Conservation (phyloP, 2,888 invertebrate species). For the Mechanitis messenoides region DNA sequence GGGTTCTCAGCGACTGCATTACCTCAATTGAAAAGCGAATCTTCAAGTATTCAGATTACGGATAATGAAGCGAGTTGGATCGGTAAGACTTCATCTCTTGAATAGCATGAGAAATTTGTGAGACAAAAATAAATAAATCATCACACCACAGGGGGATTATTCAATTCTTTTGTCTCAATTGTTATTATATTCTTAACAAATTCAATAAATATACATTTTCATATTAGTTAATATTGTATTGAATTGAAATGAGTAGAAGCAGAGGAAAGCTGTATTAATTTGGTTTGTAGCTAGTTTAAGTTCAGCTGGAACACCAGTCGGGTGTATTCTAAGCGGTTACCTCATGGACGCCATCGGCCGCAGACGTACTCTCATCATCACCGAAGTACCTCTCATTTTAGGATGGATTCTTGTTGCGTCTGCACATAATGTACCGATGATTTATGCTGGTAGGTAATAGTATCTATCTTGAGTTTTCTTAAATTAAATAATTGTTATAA, state of each 20-base stretch:
- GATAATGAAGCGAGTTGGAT: slow-evolving; percentile 80
- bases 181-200: too few species aligned
- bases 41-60: slow-evolving; percentile 73
- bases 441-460: slow-evolving; percentile 74
- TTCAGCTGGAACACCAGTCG: slow-evolving; percentile 81
- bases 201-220: too few species aligned
- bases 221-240: background rate
- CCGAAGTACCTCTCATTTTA: slow-evolving; percentile 80
- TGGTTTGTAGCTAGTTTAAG: slow-evolving; percentile 78
- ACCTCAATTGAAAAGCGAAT: slow-evolving; percentile 73
- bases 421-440: slow-evolving; percentile 77
- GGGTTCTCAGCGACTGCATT: slow-evolving; percentile 82
- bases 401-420: slow-evolving; percentile 81
- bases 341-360: slow-evolving; percentile 83
- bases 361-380: slow-evolving; percentile 78
- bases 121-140: too few species aligned
- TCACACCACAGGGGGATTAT: too few species aligned
- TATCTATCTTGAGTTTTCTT: background rate
- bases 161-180: too few species aligned
- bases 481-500: too few species aligned
- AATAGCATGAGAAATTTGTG: too few species aligned
- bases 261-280: background rate
- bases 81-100: slow-evolving; percentile 62
- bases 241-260: background rate
- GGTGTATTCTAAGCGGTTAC: slow-evolving; percentile 82